Conservation (phyloP, 2,888 invertebrate species). For the Crocallis elinguaria region DNA sequence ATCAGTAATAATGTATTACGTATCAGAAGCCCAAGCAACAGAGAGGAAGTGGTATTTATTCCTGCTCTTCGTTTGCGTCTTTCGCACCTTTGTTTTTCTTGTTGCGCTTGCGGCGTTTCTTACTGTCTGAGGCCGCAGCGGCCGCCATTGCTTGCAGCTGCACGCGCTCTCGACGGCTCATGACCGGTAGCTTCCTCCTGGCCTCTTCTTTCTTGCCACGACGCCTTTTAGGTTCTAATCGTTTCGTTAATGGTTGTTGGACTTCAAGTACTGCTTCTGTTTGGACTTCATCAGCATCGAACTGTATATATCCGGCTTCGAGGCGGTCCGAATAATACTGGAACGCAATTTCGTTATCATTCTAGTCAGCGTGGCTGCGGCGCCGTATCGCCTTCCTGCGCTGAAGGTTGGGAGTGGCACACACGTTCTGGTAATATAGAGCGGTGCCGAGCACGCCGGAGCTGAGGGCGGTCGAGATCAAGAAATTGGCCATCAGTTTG, state of each 20-base stretch:
- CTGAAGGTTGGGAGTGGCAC: slow-evolving; percentile 15
- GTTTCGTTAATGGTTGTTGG: slow-evolving; percentile 9
- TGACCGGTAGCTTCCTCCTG: slow-evolving; percentile 30
- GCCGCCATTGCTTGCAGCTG: slow-evolving; percentile 21
- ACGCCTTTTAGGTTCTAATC: slow-evolving; percentile 12
- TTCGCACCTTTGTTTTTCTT: slow-evolving; percentile 10
- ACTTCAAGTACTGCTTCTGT: neutral
- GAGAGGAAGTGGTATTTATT: neutral
- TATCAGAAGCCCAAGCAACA: neutral
- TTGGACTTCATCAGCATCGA: slow-evolving; percentile 20
- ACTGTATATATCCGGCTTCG: slow-evolving; percentile 32
- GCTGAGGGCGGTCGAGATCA: slow-evolving; percentile 89
- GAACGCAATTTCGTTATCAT: slow-evolving; percentile 47
- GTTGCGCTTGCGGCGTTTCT: slow-evolving; percentile 31
- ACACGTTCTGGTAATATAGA: slow-evolving; percentile 82
- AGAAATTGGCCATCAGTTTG: slow-evolving; percentile 89
- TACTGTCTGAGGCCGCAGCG: neutral
- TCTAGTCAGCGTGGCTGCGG: slow-evolving; percentile 46
- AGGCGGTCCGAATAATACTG: slow-evolving; percentile 42
- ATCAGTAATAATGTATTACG: too few relatives aligned
- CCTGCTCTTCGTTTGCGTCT: neutral
- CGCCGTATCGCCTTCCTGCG: slow-evolving; percentile 30
- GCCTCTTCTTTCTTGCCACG: slow-evolving; percentile 29
- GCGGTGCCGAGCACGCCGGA: slow-evolving; percentile 89
- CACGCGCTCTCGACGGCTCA: slow-evolving; percentile 31